Evolutionary conservation across 2,797 vertebrate species (phyloP), one percentile per base, ranked within the genome.

Genomic region (Chrysocyon brachyurus): DNA sequence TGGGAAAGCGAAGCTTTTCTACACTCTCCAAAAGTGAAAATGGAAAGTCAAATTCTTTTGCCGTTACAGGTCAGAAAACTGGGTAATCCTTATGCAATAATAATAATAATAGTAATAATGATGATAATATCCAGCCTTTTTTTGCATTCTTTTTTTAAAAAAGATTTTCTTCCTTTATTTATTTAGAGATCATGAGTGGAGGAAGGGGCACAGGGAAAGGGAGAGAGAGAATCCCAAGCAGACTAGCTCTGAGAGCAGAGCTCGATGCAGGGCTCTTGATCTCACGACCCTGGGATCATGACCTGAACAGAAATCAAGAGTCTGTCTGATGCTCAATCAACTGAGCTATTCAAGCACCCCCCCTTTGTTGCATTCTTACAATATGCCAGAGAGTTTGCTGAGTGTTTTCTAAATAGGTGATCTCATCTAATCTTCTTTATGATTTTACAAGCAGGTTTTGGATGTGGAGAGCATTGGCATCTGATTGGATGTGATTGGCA

Each of bases 11-110:
- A 73, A 68, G 19, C 33, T 83, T 88, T 22, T 19, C 54, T 91
- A 7, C 2, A 33, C 17, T 86, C 49, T 61, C 46, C 49, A 63
- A 81, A 87, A 85, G n/a, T 81, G 57, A 92, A 92, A 57, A 40
- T 90, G 52, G 75, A 92, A 68, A 64, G 28, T 83, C 31, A 93
- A 68, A 75, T 91, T 93, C 82, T 87, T 21, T 87, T 91, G 63
- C 12, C 6, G 5, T 79, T 86, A 33, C 9, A 73, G 46, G 40
- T 54, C 46, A 92, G n/a, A 87, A 90, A 82, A 81, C 17, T 75
- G 57, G 26, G 40, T 61, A 95, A 90, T 79, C 28, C n/a, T 87
- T 87, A 85, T 21, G 22, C 10, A 78, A 59, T 75, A 28, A 61
- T 68, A 31, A n/a, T 54, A 49, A 36, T 63, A 46, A 46, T 78